A percentile compares a stretch with the other conserved stretches of the same genome.
Conservation (phyloP, 1,140 invertebrate genomes). For the Muscidifurax raptorellus region DNA sequence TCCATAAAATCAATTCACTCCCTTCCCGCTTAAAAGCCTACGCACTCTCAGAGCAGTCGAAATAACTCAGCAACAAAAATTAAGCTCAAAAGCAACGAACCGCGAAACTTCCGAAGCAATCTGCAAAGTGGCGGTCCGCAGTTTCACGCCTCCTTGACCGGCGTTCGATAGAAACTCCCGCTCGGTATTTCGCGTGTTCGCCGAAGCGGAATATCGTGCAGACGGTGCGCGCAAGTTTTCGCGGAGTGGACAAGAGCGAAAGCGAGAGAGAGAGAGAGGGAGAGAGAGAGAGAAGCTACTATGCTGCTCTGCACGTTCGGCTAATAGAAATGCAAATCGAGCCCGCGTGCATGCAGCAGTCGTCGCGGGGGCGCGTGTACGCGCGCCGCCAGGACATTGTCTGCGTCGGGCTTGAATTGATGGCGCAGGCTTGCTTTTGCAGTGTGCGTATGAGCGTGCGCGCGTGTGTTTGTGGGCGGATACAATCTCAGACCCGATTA, state of each 20-base stretch:
- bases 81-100: not conserved
- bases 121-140: conserved; percentile 2
- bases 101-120: conserved; percentile 12
- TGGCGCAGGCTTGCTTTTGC: not conserved
- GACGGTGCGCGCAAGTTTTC: not conserved
- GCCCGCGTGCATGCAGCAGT: not conserved
- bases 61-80: not conserved
- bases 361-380: not conserved
- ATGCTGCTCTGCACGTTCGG: not conserved
- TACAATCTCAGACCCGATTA: conserved; percentile 35
- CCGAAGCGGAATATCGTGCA: not conserved
- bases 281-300: not conserved
- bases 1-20: not conserved
- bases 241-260: not conserved
- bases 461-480: not conserved
- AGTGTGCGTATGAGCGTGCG: not conserved
- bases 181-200: not conserved
- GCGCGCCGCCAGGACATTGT: not conserved
- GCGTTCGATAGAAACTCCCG: not conserved
- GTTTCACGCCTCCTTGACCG: conserved; percentile 14
- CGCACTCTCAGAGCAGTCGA: not conserved
- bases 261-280: not conserved
- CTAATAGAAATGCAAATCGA: conserved; percentile 50
- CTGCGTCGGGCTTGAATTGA: conserved; percentile 23
- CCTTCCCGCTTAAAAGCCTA: not conserved